Evolutionary conservation across 2,113 vertebrate genomes (phyloP), one percentile per base, ranked within the genome.

Genomic region (Nymphicus hollandicus): DNA sequence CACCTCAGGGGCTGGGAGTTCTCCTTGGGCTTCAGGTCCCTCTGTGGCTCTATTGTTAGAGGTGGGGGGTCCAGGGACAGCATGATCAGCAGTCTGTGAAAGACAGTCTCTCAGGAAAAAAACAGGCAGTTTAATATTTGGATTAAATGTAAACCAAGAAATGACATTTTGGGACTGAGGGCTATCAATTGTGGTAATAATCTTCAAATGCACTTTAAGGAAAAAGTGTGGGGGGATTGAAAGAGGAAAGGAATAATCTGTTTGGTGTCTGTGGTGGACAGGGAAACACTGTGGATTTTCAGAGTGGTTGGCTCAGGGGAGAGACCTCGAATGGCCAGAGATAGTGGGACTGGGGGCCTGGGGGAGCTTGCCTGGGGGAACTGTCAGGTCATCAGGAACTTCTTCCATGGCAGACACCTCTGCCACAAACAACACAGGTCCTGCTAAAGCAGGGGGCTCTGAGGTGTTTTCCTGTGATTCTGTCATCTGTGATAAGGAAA

Each of bases 291-390:
- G 5, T 16, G 80, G 31, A 9, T 31, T 37, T 35, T 69, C 29
- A 35, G 61, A 22, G 66, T 22, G 5, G 29, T 31, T 6, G 46
- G 17, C 17, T 4, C 2, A 0, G 31, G 10, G 35, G 4, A n/a
- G 28, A 29, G 27, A 31, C 8, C 6, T 1, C 19, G 41, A 19
- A 6, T 35, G 29, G 9, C 18, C 41, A 2, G 5, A 20, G 17
- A 44, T 7, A 33, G 35, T 31, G 49, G 63, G 69, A 37, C 8
- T 10, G n/a, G 18, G 20, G 17, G 22, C 29, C 24, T 13, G 43
- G 60, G 53, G 28, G 69, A 41, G 43, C 49, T 41, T 12, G 0
- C 39, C 29, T 13, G 0, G 5, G 7, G 9, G 9, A 2, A 2
- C 65, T 31, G 17, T 5, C 24, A 1, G 9, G 24, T 7, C 11